These are phyloP conservation scores for Drosophila acutilabella DNA, from an alignment of 2,888 invertebrate genomes.

Conservation along the genomic window DNA sequence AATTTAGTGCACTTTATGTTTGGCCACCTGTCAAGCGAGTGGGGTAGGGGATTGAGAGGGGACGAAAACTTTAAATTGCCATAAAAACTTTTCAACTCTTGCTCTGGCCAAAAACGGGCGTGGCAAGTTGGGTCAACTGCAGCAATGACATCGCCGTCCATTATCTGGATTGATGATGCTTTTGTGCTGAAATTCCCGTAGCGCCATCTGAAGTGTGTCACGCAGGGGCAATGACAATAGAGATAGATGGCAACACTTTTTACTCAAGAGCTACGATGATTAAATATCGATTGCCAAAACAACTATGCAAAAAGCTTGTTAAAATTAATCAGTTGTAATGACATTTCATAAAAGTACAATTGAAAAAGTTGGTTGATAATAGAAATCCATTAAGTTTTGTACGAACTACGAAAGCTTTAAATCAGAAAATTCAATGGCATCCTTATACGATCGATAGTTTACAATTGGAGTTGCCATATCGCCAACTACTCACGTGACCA, in stretches of 20 bases:
- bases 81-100: constrained; percentile 53
- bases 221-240: constrained; percentile 21
- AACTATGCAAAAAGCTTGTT: not conserved
- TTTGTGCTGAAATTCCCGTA: constrained; percentile 20
- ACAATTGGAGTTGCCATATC: constrained; percentile 1
- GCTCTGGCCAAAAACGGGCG: constrained; percentile 34
- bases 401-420: too few species aligned
- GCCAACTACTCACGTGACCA: not conserved
- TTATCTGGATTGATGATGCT: constrained; percentile 62
- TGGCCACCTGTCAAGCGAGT: constrained; percentile 49
- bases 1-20: constrained; percentile 58
- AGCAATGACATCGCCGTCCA: constrained; percentile 44
- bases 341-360: too few species aligned
- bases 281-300: not conserved
- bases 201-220: constrained; percentile 58
- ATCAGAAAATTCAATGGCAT: too few species aligned
- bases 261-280: constrained; percentile 3
- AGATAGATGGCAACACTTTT: constrained; percentile 21
- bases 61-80: constrained; percentile 56
- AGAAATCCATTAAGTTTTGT: too few species aligned
- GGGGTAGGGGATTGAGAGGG: not conserved
- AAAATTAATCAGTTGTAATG: not conserved
- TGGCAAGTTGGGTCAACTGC: constrained; percentile 46
- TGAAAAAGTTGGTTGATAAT: too few species aligned
- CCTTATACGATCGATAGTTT: not conserved